Evolutionary conservation across 2,113 vertebrate genomes (phyloP), one percentile per base, ranked within the genome.

Genomic region (Anseranas semipalmata): DNA sequence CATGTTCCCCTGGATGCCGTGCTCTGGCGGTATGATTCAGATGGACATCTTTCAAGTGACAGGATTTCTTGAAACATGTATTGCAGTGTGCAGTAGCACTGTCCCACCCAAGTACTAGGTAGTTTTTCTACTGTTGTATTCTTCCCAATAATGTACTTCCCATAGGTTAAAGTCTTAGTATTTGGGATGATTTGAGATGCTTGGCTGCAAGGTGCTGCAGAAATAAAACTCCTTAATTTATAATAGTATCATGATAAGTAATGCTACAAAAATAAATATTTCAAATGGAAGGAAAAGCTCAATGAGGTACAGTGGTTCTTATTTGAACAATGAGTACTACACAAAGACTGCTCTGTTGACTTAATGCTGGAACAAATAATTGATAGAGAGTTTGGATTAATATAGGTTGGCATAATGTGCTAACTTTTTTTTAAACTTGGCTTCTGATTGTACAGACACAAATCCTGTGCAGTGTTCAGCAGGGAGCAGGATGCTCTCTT

Each of bases 141-240:
- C 25, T 67, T 86, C 59, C 45, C 55, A 43, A 15, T 19, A 53
- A 24, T 32, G 35, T 25, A 9, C 25, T 58, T 90, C 46, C 10
- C 30, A 48, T 43, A 15, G 28, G 60, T 14, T 67, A 65, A 70
- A 78, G 19, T 52, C 27, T 71, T 32, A 46, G 33, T 89, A 16
- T 75, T 87, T 79, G 16, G 83, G 37, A 22, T 41, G n/a, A 65
- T 94, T 62, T 87, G 55, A 87, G 80, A 53, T 85, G 25, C 21
- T 48, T 62, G 28, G 48, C 66, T 77, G 50, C 10, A 1, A 87
- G 19, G 6, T 67, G 20, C 37, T 84, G 60, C 68, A 77, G 65
- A 75, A 87, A 76, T 8, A 10, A 48, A 86, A 75, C 83, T 77
- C 17, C 33, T 86, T 62, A 74, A 55, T 90, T 88, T 92, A 19